Evolutionary conservation across 2,113 vertebrate species (phyloP).

Genomic region (Malurus elegans): DNA sequence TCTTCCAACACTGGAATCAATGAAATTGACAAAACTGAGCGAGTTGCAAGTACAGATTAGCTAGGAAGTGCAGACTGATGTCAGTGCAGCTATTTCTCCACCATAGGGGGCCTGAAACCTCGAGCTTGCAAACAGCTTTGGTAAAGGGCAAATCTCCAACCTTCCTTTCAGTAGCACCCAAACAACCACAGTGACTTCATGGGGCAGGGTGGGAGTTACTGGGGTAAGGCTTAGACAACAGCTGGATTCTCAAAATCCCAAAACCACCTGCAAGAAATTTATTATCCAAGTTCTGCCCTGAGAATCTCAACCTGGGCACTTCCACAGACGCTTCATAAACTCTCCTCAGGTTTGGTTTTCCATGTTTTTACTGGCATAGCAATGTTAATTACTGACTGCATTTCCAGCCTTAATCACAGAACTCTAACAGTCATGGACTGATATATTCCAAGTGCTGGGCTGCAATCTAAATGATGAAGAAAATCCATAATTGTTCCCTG

Average conservation of each 20-base stretch:
- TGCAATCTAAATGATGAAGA: not conserved
- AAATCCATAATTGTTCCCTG: not conserved
- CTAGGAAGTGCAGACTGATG: not conserved
- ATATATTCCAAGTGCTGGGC: not conserved
- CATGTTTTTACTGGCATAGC: not conserved
- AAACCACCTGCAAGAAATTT: not conserved
- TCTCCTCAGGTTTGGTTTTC: not conserved
- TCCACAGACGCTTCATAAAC: not conserved
- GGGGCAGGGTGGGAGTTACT: not conserved
- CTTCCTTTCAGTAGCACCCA: not conserved
- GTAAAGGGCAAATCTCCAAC: not conserved
- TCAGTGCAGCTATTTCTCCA: not conserved
- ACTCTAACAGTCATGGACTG: not conserved
- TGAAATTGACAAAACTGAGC: not conserved
- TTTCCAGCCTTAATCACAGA: not conserved
- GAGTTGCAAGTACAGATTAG: not conserved
- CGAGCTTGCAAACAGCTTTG: not conserved
- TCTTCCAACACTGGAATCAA: not conserved
- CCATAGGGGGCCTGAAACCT: not conserved
- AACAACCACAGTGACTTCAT: accelerated
- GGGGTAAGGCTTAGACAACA: not conserved
- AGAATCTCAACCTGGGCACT: not conserved
- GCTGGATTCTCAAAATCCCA: not conserved
- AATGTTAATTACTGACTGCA: not conserved
- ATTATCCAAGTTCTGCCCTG: not conserved